Evolutionary conservation across 2,888 invertebrate genomes (phyloP).

Genomic region (Hypselothyrea guttata): DNA sequence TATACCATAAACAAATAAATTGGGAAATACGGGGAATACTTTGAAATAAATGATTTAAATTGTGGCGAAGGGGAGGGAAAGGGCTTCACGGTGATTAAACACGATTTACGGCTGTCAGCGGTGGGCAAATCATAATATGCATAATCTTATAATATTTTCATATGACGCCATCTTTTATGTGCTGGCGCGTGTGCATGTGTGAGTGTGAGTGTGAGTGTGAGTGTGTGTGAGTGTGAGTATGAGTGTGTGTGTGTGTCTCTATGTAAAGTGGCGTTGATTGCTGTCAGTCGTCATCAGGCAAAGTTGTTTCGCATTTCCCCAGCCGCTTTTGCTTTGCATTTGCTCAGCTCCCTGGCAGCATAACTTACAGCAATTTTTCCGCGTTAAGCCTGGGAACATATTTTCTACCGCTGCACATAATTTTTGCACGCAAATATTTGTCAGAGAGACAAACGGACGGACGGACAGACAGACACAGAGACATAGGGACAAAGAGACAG

Average conservation of each 20-base stretch:
- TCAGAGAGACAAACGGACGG: conserved; percentile 7
- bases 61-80: background rate
- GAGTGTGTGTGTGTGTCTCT: background rate
- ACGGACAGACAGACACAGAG: conserved; percentile 16
- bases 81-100: conserved; percentile 14
- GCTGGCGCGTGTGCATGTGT: background rate
- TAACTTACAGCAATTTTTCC: conserved; percentile 29
- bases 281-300: conserved; percentile 13
- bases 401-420: conserved; percentile 34
- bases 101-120: conserved; percentile 2
- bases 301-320: no score
- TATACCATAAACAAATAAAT: no score
- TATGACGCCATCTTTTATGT: background rate
- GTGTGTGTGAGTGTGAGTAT: conserved; percentile 12
- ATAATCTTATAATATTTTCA: conserved; percentile 22
- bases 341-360: conserved; percentile 17
- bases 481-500: background rate
- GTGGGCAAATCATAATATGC: conserved; percentile 11
- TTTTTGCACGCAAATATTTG: conserved; percentile 58
- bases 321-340: background rate
- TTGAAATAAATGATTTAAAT: conserved; percentile 7
- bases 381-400: conserved; percentile 35
- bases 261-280: conserved; percentile 51
- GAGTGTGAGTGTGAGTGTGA: background rate
- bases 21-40: no score